Base-by-base conservation (phyloP, 2,113 vertebrate genomes). In the Apistogramma diplotaenia region DNA sequence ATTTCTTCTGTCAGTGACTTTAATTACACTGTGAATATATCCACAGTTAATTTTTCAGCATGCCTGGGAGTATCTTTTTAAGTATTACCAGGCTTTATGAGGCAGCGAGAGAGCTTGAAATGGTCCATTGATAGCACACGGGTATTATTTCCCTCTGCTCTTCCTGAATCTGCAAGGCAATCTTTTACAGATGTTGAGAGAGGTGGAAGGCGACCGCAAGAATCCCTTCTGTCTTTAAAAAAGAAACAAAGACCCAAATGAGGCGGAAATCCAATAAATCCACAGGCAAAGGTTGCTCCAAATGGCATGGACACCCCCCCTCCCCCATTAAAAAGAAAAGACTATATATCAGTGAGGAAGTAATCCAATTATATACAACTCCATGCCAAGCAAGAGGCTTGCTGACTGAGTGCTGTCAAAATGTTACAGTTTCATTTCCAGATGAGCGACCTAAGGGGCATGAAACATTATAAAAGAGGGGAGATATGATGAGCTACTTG, bases 151-250 rank as follows among this genome's bases (percentile, higher is more conserved):
- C 62, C 85, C 70, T 82, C 72, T 83, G 75, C 91, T 92, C 90
- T 87, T 88, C 85, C 83, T 78, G 56, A 88, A 83, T 81, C 89
- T 72, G 5, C 55, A 58, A 78, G 58, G 19, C 74, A 92, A 94
- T 91, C 81, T 87, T 84, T 94, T 81, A 85, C 93, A 94, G 91
- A 93, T 94, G 92, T 92, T 87, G 84, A 29, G 25, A 78, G 85
- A 90, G 56, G 82, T 82, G 82, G 73, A 91, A 58, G 54, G 31
- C 23, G 90, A 89, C 80, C 74, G 75, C 78, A 84, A 74, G 72
- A 78, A 81, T 78, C 75, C 58, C 60, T 51, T 87, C 58, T 67
- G 67, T 76, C 83, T 85, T 84, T 62, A 71, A 86, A 89, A 87
- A 74, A 71, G 60, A 86, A 79, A 85, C 85, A 78, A 80, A 81